Percentiles rank a stretch among this genome's conserved stretches.
These are phyloP conservation scores for Acronicta psi DNA, from an alignment of 2,888 invertebrate genomes.

Conservation along the genomic window DNA sequence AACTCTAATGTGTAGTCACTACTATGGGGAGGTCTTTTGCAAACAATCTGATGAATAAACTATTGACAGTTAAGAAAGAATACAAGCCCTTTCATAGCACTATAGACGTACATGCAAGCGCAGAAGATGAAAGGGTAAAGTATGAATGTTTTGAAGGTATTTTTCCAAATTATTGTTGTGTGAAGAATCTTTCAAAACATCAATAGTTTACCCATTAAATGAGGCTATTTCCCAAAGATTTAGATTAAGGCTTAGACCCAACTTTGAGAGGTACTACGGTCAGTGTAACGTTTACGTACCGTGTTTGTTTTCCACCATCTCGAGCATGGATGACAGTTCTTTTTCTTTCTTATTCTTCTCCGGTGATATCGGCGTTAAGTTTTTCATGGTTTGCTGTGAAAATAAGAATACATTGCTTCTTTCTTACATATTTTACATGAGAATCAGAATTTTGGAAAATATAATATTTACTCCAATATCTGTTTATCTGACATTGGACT, in stretches of 20 bases:
- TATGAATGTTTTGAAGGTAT: slow-evolving; percentile 86
- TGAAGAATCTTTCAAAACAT: slow-evolving; percentile 82
- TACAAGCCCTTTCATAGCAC: slow-evolving; percentile 81
- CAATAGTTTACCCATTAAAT: slow-evolving; percentile 88
- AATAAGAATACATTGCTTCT: slow-evolving; percentile 13
- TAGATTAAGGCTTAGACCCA: slow-evolving; percentile 29
- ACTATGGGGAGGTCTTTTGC: slow-evolving; percentile 52
- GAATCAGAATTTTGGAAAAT: neutral
- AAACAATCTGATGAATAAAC: slow-evolving; percentile 92
- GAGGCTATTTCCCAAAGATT: slow-evolving; percentile 53
- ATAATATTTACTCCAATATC: no score
- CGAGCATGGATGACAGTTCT: slow-evolving; percentile 92
- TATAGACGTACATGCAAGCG: slow-evolving; percentile 81
- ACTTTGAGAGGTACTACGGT: slow-evolving; percentile 23
- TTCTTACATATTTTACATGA: neutral
- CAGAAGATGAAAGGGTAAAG: slow-evolving; percentile 87
- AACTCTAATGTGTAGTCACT: slow-evolving; percentile 53
- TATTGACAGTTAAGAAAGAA: slow-evolving; percentile 87
- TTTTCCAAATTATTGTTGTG: slow-evolving; percentile 51
- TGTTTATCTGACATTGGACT: no score
- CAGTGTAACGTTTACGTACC: slow-evolving; percentile 87
- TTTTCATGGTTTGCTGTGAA: slow-evolving; percentile 89
- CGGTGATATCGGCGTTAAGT: slow-evolving; percentile 88
- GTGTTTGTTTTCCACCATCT: slow-evolving; percentile 95
- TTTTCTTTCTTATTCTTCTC: slow-evolving; percentile 91